Conservation (phyloP, 2,888 invertebrate genomes). For the Cybosia mesomella region DNA sequence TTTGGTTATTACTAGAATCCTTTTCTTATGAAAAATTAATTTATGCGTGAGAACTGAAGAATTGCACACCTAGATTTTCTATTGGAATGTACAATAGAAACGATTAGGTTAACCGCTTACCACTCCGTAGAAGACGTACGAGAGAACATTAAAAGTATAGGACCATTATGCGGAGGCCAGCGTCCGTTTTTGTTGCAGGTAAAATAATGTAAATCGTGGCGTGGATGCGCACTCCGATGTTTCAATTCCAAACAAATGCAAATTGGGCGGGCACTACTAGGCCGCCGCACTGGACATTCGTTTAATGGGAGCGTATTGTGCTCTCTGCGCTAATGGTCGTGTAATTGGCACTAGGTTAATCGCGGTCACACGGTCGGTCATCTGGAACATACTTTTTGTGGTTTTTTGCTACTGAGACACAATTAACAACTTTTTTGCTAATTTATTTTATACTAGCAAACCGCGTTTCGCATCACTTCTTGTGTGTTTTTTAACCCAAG, state of each 20-base stretch:
- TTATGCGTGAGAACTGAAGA: conserved; percentile 23
- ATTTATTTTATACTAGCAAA: neutral
- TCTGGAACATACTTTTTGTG: conserved; percentile 50
- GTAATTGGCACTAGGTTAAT: conserved; percentile 81
- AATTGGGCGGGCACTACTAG: conserved; percentile 73
- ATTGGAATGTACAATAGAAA: conserved; percentile 60
- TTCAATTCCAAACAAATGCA: conserved; percentile 84
- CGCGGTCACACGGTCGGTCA: conserved; percentile 60
- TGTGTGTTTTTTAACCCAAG: no score
- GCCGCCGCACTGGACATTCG: conserved; percentile 75
- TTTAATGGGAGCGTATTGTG: conserved; percentile 79
- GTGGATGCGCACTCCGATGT: conserved; percentile 59
- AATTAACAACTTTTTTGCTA: conserved; percentile 5
- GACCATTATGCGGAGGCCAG: conserved; percentile 49
- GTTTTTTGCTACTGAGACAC: conserved; percentile 51
- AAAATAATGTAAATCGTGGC: conserved; percentile 61
- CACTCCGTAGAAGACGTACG: conserved; percentile 39
- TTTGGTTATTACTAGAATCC: neutral
- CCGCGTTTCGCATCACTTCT: no score
- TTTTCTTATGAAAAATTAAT: neutral
- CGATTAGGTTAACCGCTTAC: conserved; percentile 65
- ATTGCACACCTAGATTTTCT: conserved; percentile 33
- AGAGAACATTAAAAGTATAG: conserved; percentile 63
- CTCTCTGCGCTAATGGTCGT: conserved; percentile 75
- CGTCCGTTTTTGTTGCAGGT: conserved; percentile 58